Evolutionary conservation across 2,797 vertebrate species (phyloP).

Genomic region (Catostomus latipinnis): DNA sequence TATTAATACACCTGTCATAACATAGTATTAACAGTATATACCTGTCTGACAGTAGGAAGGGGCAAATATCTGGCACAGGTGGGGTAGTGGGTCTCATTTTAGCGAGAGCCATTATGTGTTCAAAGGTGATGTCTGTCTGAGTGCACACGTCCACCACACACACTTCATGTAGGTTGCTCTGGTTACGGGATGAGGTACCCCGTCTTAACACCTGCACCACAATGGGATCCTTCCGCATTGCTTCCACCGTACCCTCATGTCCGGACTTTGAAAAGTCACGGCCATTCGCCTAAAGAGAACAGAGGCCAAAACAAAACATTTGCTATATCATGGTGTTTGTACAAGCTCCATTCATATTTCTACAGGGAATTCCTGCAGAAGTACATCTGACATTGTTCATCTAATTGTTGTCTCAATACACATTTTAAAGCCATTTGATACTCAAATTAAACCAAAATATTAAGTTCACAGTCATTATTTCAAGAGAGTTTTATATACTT

Average conservation of each 20-base stretch:
- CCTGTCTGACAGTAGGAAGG: constrained; percentile 96
- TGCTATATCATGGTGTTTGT: neutral
- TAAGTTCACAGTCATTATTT: neutral
- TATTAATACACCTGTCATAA: no score
- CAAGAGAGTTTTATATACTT: neutral
- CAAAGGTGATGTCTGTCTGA: constrained; percentile 96
- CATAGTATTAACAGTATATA: constrained; percentile 60
- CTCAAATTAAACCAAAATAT: no score
- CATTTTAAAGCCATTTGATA: no score
- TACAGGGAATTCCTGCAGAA: no score
- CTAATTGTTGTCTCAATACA: no score
- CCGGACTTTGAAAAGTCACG: constrained; percentile 90
- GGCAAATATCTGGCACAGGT: constrained; percentile 94
- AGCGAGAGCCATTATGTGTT: constrained; percentile 93
- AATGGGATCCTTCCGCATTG: constrained; percentile 91
- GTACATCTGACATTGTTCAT: no score
- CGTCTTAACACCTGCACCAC: constrained; percentile 91
- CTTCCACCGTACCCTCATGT: constrained; percentile 88
- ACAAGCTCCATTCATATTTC: no score
- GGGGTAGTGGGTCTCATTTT: constrained; percentile 90
- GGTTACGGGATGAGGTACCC: constrained; percentile 75
- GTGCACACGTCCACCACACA: constrained; percentile 88
- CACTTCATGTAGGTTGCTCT: constrained; percentile 76
- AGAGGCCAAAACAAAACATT: neutral
- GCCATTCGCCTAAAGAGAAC: constrained; percentile 85